These are phyloP conservation scores for Heliconius sara DNA, from an alignment of 2,888 invertebrate genomes.

Conservation along the genomic window DNA sequence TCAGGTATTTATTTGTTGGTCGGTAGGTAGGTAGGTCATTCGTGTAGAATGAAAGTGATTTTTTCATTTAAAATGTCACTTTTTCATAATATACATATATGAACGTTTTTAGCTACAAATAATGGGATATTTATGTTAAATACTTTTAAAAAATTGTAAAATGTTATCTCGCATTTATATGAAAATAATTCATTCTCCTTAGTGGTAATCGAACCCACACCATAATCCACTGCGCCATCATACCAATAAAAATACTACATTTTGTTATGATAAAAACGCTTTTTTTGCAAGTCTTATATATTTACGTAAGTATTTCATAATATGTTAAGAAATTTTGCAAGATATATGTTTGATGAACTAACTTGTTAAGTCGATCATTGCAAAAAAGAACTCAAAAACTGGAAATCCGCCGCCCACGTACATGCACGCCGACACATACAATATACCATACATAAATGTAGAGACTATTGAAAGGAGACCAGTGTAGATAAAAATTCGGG, in stretches of 20 bases:
- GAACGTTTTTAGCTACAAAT: neutral
- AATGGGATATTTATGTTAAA: neutral
- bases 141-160: neutral
- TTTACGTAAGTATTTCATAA: neutral
- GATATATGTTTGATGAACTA: slow-evolving; percentile 50
- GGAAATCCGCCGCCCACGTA: slow-evolving; percentile 61
- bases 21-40: neutral
- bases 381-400: slow-evolving; percentile 63
- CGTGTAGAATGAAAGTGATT: neutral
- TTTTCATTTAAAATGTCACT: neutral
- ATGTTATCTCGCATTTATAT: too few relatives aligned
- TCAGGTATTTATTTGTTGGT: too few relatives aligned
- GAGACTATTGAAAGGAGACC: slow-evolving; percentile 53
- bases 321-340: neutral
- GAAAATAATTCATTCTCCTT: too few relatives aligned
- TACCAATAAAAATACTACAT: too few relatives aligned
- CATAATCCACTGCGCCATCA: too few relatives aligned
- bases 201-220: too few relatives aligned
- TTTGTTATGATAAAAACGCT: too few relatives aligned
- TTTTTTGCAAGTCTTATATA: too few relatives aligned
- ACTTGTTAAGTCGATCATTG: slow-evolving; percentile 61
- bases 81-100: too few relatives aligned
- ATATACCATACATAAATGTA: slow-evolving; percentile 62
- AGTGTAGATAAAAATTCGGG: slow-evolving; percentile 54
- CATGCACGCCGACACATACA: slow-evolving; percentile 60